These are phyloP conservation scores for Crotalus viridis DNA, from an alignment of 2,113 vertebrate species.

Conservation along the genomic window DNA sequence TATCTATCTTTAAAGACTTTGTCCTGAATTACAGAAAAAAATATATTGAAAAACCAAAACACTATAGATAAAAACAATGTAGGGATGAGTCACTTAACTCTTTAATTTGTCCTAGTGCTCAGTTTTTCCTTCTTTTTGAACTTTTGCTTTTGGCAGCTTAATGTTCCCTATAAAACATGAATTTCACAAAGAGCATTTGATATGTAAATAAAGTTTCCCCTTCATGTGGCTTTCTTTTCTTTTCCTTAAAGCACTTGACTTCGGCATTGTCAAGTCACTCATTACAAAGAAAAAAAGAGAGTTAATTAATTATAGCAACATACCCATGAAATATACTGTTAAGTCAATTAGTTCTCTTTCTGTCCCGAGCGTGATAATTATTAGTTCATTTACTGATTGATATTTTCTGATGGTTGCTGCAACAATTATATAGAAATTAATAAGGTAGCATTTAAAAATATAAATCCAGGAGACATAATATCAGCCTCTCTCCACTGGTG, in stretches of 20 bases:
- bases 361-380: conserved; percentile 61
- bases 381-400: conserved; percentile 69
- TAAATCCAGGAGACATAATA: conserved; percentile 58
- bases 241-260: conserved; percentile 40
- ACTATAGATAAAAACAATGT: background rate
- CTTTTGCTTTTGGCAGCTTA: background rate
- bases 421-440: conserved; percentile 65
- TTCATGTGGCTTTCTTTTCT: conserved; percentile 43
- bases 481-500: conserved; percentile 40
- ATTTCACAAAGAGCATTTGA: conserved; percentile 13
- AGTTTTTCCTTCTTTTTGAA: background rate
- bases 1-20: background rate
- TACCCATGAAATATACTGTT: conserved; percentile 57
- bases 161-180: conserved; percentile 8
- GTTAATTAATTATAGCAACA: conserved; percentile 66
- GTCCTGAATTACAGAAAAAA: background rate
- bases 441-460: conserved; percentile 65
- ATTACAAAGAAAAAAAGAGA: conserved; percentile 26
- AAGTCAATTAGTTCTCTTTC: conserved; percentile 66
- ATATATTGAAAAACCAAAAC: background rate
- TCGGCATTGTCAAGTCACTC: conserved; percentile 51
- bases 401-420: conserved; percentile 67
- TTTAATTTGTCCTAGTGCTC: background rate
- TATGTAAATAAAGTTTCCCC: conserved; percentile 31
- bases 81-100: background rate